These are phyloP conservation scores for Gasterosteus aculeatus DNA, from an alignment of 2,113 vertebrate genomes.

Conservation along the genomic window DNA sequence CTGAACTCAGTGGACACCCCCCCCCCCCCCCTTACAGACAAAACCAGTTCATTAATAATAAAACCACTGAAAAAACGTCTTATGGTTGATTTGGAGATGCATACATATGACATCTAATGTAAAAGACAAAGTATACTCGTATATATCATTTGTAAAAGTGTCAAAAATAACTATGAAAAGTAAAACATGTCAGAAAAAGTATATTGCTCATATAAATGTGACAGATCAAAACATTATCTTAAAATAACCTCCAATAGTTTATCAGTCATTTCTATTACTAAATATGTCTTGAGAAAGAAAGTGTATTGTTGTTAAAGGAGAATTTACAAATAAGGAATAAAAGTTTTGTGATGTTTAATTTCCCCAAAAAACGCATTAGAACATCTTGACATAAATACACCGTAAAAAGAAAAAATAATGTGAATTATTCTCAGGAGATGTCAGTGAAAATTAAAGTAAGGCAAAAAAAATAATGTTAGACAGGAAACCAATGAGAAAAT, in stretches of 20 bases:
- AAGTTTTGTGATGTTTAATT: slow-evolving; percentile 25
- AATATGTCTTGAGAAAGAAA: not conserved
- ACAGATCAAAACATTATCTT: not conserved
- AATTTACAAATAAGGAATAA: not conserved
- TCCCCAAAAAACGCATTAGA: not conserved
- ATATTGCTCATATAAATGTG: not conserved
- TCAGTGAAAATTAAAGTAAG: slow-evolving; percentile 66
- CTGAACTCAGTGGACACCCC: not conserved
- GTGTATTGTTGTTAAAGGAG: not conserved
- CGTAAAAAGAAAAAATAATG: not conserved
- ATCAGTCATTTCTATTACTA: no score
- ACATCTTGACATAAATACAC: slow-evolving; percentile 43
- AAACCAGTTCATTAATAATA: slow-evolving; percentile 69
- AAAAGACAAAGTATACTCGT: not conserved
- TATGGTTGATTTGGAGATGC: no score
- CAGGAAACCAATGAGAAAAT: no score
- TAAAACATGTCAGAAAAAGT: no score
- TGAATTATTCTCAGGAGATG: slow-evolving; percentile 74
- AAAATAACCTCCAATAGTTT: no score
- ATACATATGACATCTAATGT: no score
- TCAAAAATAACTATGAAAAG: no score
- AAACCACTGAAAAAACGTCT: slow-evolving; percentile 40
- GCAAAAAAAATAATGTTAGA: not conserved
- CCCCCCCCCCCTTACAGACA: slow-evolving; percentile 20
- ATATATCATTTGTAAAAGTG: no score